Percentiles rank a stretch among this genome's conserved stretches.
phyloP scores from a whole-genome alignment of 2,888 invertebrate genomes.

The Nymphalis urticae region DNA sequence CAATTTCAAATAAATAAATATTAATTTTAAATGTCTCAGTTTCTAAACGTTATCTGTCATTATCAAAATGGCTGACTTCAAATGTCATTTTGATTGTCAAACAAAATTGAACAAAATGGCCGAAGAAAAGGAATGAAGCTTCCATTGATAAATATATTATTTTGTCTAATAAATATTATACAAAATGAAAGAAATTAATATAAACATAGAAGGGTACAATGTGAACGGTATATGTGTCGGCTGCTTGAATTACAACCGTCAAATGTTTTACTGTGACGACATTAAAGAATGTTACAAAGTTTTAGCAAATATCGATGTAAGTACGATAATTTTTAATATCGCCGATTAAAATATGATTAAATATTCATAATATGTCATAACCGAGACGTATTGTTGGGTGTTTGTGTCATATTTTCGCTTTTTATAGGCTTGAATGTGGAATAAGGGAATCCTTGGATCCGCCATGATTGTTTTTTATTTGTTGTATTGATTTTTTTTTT shows the following conservation, averaged over 20 bases:
- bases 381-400: neutral
- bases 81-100: conserved; percentile 29
- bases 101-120: conserved; percentile 59
- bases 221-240: conserved; percentile 76
- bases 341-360: neutral
- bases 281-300: conserved; percentile 62
- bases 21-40: neutral
- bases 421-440: conserved; percentile 48
- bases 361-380: conserved; percentile 1
- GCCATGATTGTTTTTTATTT: conserved; percentile 48
- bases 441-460: conserved; percentile 65
- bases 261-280: conserved; percentile 62
- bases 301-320: conserved; percentile 59
- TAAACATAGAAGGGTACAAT: conserved; percentile 76
- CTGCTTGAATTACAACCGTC: conserved; percentile 71
- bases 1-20: neutral
- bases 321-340: neutral
- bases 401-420: conserved; percentile 21
- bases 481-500: conserved; percentile 18
- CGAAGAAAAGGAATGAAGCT: conserved; percentile 72
- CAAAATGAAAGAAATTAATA: conserved; percentile 71
- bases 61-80: conserved; percentile 11
- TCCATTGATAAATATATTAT: conserved; percentile 56
- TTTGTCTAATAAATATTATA: conserved; percentile 41
- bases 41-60: neutral